These are phyloP conservation scores for Drosophila algonquin DNA, from an alignment of 2,888 invertebrate species.

Conservation along the genomic window DNA sequence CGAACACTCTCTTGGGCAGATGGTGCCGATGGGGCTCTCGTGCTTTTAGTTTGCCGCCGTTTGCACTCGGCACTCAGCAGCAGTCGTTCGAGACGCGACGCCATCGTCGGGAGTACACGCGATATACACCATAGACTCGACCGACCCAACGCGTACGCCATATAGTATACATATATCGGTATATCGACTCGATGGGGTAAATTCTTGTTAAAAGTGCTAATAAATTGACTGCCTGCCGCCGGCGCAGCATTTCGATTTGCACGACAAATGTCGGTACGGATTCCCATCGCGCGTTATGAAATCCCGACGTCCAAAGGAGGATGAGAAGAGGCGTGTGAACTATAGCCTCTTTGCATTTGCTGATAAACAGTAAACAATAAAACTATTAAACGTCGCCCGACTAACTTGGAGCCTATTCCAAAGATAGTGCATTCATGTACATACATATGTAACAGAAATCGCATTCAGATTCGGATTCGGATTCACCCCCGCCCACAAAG, in stretches of 20 bases:
- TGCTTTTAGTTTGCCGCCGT: constrained; percentile 64
- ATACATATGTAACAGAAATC: constrained; percentile 1
- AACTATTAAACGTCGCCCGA: not conserved
- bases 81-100: constrained; percentile 53
- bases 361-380: constrained; percentile 22
- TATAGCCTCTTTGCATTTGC: constrained; percentile 14
- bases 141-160: not conserved
- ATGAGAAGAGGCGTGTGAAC: constrained; percentile 31
- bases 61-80: constrained; percentile 32
- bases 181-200: constrained; percentile 55
- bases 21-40: constrained; percentile 27
- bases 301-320: constrained; percentile 21
- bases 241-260: constrained; percentile 63
- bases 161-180: constrained; percentile 13
- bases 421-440: constrained; percentile 24
- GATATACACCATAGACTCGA: constrained; percentile 24
- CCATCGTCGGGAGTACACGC: constrained; percentile 30
- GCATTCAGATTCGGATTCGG: constrained; percentile 3
- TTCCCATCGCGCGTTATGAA: constrained; percentile 48
- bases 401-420: constrained; percentile 5
- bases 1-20: constrained; percentile 8
- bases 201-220: constrained; percentile 72
- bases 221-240: constrained; percentile 68
- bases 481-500: constrained; percentile 2
- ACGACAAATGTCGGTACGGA: constrained; percentile 51